These are phyloP conservation scores for Ciconia maguari DNA, from an alignment of 2,113 vertebrate species.

Conservation along the genomic window DNA sequence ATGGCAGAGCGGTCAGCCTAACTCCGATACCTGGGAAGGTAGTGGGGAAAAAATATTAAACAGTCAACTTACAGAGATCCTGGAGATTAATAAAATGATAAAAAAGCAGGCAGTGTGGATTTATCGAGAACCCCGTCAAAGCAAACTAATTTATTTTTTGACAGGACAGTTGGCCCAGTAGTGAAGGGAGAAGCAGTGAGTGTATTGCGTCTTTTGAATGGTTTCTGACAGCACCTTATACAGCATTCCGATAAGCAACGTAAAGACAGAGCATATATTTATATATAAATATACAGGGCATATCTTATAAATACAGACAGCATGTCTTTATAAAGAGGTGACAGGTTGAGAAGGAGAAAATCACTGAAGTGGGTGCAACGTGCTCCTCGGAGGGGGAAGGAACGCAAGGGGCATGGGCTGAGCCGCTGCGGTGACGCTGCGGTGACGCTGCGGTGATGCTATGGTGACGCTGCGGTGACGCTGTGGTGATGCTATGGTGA, in stretches of 20 bases:
- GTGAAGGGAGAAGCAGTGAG: not conserved
- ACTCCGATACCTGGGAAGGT: not conserved
- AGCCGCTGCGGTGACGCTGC: not conserved
- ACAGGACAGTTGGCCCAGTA: not conserved
- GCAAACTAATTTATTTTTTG: not conserved
- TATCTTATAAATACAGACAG: too few relatives aligned
- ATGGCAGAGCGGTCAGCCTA: not conserved
- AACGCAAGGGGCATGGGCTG: not conserved
- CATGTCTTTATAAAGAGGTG: not conserved
- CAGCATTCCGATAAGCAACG: not conserved
- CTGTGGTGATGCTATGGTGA: not conserved
- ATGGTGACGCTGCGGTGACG: accelerated
- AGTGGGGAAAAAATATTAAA: not conserved
- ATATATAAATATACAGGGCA: not conserved
- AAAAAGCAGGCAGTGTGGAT: not conserved
- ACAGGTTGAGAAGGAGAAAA: not conserved
- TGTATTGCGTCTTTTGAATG: not conserved
- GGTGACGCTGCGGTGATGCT: not conserved
- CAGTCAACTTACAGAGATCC: not conserved
- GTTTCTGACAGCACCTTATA: not conserved
- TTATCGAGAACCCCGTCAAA: not conserved
- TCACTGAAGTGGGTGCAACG: too few relatives aligned
- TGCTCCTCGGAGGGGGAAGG: not conserved
- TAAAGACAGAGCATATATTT: too few relatives aligned
- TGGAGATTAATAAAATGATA: not conserved